Percentiles rank a stretch among this genome's conserved stretches.
phyloP scores from a whole-genome alignment of 1,140 invertebrate species.

The Ganaspis sp. region DNA sequence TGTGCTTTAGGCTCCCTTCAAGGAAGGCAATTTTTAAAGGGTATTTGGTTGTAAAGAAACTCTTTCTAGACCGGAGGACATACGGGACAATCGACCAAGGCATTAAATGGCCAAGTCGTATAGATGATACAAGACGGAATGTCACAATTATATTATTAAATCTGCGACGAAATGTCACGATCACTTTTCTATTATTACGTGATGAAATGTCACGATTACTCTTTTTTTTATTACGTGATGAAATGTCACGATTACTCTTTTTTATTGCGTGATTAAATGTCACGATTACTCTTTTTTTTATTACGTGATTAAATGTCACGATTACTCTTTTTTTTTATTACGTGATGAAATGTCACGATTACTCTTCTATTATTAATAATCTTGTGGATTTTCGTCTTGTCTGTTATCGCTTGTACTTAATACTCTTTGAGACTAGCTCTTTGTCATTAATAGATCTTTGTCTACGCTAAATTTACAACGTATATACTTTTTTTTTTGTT shows the following conservation, averaged over 20 bases:
- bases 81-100: neutral
- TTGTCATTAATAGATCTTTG: conserved; percentile 55
- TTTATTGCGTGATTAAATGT: too few relatives aligned
- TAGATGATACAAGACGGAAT: neutral
- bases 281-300: too few relatives aligned
- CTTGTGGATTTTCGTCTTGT: conserved; percentile 43
- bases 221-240: too few relatives aligned
- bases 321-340: neutral
- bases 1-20: conserved; percentile 37
- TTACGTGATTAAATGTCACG: too few relatives aligned
- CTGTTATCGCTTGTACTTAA: conserved; percentile 64
- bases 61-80: conserved; percentile 1
- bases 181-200: too few relatives aligned
- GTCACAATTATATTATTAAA: too few relatives aligned
- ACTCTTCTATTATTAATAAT: conserved; percentile 37
- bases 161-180: too few relatives aligned
- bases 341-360: conserved; percentile 58
- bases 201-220: too few relatives aligned
- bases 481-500: conserved; percentile 55
- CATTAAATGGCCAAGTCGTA: neutral
- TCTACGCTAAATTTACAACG: conserved; percentile 56
- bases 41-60: conserved; percentile 34
- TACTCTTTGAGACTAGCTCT: conserved; percentile 67
- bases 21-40: conserved; percentile 32
- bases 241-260: too few relatives aligned